Base-by-base conservation (phyloP, 1,140 invertebrate species). In the Hylaeus anthracinus region DNA sequence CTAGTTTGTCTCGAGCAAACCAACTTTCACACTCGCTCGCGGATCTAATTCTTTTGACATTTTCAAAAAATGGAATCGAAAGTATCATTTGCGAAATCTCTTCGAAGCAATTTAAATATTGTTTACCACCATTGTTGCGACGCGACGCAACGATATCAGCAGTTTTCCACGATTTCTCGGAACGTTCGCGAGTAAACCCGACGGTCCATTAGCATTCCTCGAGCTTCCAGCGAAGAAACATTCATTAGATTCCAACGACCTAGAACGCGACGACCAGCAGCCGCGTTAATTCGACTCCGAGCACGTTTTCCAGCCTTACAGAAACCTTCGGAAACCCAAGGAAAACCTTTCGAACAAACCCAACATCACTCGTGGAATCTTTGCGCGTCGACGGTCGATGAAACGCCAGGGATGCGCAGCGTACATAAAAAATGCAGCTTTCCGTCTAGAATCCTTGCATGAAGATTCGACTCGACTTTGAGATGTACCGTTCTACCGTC, bases 401-500 rank as follows among this genome's bases (percentile, higher is more conserved):
- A 85, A 64, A 65, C 64, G 45, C 45, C 43, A 26, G 39, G 15
- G 37, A 71, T 53, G 55, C 69, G 53, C 55, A 75, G 43, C 60
- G 15, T 51, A 26, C 53, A 81, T 85, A 66, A 84, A 85, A 85
- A 84, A 84, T 84, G 83, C 82, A 84, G 51, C 26, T 45, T 65
- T 14, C 14, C 12, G 51, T n/a, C 56, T n/a, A 10, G n/a, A 26
- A 53, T 43, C 9, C 58, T 39, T 12, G 10, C 39, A 43, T 10
- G 55, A 43, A 61, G 14, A 39, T 60, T 14, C 45, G 14, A 10
- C 14, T 10, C 39, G 51, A 58, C 45, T 56, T 26, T 48, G 26
- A 15, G 43, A 39, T 51, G n/a, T 39, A 41, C n/a, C 15, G 73
- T 2, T 26, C 26, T 26, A 26, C 26, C 26, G 48, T 3, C 63